Evolutionary conservation across 2,113 vertebrate genomes (phyloP), one percentile per base, ranked within the genome.

Genomic region (Nycticorax nycticorax): DNA sequence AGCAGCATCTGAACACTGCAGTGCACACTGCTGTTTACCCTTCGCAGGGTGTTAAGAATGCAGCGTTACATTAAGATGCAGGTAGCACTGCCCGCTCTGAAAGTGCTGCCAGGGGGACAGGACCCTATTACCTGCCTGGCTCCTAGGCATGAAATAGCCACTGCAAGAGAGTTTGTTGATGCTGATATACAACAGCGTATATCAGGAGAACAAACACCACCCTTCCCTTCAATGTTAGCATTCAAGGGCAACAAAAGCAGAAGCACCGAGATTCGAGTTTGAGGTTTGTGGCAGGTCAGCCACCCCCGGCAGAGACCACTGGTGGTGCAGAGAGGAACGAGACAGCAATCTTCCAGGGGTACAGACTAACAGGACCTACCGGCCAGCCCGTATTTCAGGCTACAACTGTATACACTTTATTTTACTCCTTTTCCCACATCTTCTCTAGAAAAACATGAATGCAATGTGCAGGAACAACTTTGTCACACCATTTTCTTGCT

Each of bases 131-230:
- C 27, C 53, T 76, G 57, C 63, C 55, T 66, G 60, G 32, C 50
- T 86, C 26, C 48, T 20, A 50, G 18, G 16, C 8, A 39, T 13
- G 27, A 45, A 73, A 53, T 0, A 66, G 39, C 37, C 72, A 15
- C 50, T 74, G 55, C 62, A 66, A 41, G 47, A 82, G 18, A 55
- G 28, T 2, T 50, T 59, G 60, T 1, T 30, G 41, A 20, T 47
- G n/a, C 1, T 28, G 66, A 28, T 57, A 33, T 15, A 55, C 26
- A 50, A 30, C 12, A 4, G 14, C 0, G 9, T 4, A 3, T 28
- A 48, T 22, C 60, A 55, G 43, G 45, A 88, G 47, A 92, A 74
- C 28, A 56, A 71, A 64, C 26, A 35, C 14, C 24, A 8, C 15
- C 41, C 14, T 71, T 67, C 55, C 39, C 47, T 39, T 72, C 39